phyloP scores from a whole-genome alignment of 1,140 invertebrate genomes.

The Dufourea novaeangliae region DNA sequence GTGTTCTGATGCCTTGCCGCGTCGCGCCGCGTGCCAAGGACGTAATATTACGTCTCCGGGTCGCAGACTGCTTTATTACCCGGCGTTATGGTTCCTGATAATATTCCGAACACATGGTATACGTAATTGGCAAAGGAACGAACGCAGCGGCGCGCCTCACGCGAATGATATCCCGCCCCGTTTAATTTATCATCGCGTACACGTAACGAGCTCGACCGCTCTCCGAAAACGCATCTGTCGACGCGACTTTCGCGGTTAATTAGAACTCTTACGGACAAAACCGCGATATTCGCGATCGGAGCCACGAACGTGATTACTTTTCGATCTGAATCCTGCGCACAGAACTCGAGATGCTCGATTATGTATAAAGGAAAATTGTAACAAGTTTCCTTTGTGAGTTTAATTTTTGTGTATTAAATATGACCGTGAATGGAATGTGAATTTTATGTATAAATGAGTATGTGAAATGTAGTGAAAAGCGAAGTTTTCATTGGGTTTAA shows the following conservation, averaged over 20 bases:
- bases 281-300: no score
- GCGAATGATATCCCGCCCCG: conserved; percentile 30
- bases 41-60: conserved; percentile 42
- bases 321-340: no score
- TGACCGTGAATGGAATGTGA: no score
- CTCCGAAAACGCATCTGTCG: neutral
- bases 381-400: no score
- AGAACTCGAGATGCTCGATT: no score
- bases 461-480: no score
- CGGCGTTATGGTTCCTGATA: conserved; percentile 13
- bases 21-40: neutral
- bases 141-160: conserved; percentile 5
- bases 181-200: conserved; percentile 33
- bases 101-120: conserved; percentile 38
- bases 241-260: conserved; percentile 17
- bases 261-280: conserved; percentile 2
- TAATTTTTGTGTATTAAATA: no score
- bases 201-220: neutral
- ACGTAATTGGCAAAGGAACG: conserved; percentile 43
- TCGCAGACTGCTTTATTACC: conserved; percentile 32
- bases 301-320: no score
- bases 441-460: no score
- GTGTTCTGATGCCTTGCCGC: neutral
- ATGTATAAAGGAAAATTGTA: no score
- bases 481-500: no score